phyloP scores from a whole-genome alignment of 2,888 invertebrate species.

The Physocephala rufipes region DNA sequence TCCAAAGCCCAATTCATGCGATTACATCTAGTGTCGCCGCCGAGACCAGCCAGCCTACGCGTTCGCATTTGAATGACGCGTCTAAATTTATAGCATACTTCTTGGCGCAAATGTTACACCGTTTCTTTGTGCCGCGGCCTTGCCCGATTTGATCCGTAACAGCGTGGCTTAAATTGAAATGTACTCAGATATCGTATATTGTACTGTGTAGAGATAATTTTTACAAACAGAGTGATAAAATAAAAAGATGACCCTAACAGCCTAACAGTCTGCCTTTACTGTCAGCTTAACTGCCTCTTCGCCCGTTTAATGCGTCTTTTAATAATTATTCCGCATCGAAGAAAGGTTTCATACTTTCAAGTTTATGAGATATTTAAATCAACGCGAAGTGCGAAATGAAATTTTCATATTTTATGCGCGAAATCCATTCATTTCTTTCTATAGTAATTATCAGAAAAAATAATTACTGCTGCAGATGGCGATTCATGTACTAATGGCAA shows the following conservation, averaged over 20 bases:
- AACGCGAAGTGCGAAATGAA: constrained; percentile 42
- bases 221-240: constrained; percentile 13
- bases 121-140: neutral
- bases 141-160: neutral
- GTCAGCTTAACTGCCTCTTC: too few species aligned
- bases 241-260: neutral
- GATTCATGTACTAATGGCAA: neutral
- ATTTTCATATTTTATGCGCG: constrained; percentile 32
- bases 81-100: constrained; percentile 35
- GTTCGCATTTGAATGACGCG: constrained; percentile 19
- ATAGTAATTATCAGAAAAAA: constrained; percentile 24
- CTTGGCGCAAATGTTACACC: constrained; percentile 31
- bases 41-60: constrained; percentile 19
- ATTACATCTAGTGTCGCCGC: constrained; percentile 32
- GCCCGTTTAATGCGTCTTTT: constrained; percentile 18
- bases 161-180: constrained; percentile 7
- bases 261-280: too few species aligned
- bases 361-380: constrained; percentile 39
- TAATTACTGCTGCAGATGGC: constrained; percentile 17
- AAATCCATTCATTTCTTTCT: constrained; percentile 18
- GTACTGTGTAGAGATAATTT: constrained; percentile 6
- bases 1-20: constrained; percentile 6
- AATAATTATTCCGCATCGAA: too few species aligned
- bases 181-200: too few species aligned
- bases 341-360: neutral